These are phyloP conservation scores for Aradus depressus DNA, from an alignment of 2,888 invertebrate genomes.

Conservation along the genomic window DNA sequence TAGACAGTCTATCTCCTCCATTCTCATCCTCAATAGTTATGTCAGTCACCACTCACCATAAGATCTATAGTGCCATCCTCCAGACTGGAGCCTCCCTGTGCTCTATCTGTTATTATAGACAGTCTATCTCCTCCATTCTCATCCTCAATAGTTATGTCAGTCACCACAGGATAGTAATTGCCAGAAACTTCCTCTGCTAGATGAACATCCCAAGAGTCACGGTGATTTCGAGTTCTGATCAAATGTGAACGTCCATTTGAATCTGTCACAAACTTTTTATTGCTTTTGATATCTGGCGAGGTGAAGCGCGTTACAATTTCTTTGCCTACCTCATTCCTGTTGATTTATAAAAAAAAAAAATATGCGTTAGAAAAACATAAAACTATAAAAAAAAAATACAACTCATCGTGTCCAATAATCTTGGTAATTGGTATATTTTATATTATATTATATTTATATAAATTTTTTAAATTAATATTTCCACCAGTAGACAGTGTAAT, in stretches of 20 bases:
- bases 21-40: too few relatives aligned
- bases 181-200: constrained; percentile 63
- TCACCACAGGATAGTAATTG: constrained; percentile 90
- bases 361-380: too few relatives aligned
- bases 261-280: constrained; percentile 75
- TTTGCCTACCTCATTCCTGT: constrained; percentile 55
- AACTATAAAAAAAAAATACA: too few relatives aligned
- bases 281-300: constrained; percentile 47
- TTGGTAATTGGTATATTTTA: too few relatives aligned
- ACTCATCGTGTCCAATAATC: too few relatives aligned
- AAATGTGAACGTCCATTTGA: constrained; percentile 84
- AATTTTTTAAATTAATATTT: too few relatives aligned
- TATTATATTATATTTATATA: too few relatives aligned
- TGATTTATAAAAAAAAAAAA: too few relatives aligned
- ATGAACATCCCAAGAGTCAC: constrained; percentile 62
- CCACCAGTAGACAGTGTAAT: too few relatives aligned
- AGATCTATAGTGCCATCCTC: constrained; percentile 59
- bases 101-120: constrained; percentile 59
- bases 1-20: too few relatives aligned
- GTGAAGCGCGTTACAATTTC: constrained; percentile 68
- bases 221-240: constrained; percentile 51
- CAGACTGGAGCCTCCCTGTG: constrained; percentile 71
- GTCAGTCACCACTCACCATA: constrained; percentile 28
- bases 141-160: constrained; percentile 60
- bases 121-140: constrained; percentile 35